Percentiles rank a stretch among this genome's conserved stretches.
These are phyloP conservation scores for Pseudomyrmex gracilis DNA, from an alignment of 1,140 invertebrate genomes.

Conservation along the genomic window DNA sequence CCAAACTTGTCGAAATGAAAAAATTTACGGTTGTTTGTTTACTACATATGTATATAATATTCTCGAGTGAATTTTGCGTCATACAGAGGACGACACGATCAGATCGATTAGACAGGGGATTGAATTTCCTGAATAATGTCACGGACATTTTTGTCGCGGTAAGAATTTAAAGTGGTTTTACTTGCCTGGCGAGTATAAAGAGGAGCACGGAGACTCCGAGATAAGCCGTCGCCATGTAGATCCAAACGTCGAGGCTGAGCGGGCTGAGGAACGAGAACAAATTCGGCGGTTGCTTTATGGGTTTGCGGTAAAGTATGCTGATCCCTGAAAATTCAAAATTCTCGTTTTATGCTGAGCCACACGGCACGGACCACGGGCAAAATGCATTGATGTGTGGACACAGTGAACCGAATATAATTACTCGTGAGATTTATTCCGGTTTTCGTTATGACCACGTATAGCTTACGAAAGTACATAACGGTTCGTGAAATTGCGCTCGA, in stretches of 20 bases:
- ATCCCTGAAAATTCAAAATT: conserved; percentile 87
- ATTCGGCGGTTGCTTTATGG: conserved; percentile 95
- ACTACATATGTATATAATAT: background rate
- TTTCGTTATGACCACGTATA: conserved; percentile 24
- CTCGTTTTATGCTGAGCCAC: conserved; percentile 35
- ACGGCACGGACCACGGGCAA: background rate
- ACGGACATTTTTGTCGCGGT: conserved; percentile 58
- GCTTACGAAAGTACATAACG: conserved; percentile 30
- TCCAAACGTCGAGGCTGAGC: conserved; percentile 97
- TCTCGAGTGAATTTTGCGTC: conserved; percentile 8
- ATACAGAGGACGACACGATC: background rate
- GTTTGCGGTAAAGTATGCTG: conserved; percentile 96
- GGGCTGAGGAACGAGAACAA: conserved; percentile 98
- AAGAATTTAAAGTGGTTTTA: conserved; percentile 68
- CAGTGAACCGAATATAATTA: conserved; percentile 45
- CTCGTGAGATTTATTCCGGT: conserved; percentile 41
- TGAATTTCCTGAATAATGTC: conserved; percentile 38
- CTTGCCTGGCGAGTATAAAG: conserved; percentile 95
- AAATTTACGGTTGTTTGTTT: background rate
- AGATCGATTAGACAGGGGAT: conserved; percentile 31
- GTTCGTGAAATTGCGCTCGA: conserved; percentile 22
- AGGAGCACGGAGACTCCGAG: conserved; percentile 96
- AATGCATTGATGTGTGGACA: conserved; percentile 57
- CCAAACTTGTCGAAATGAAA: background rate
- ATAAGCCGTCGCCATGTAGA: conserved; percentile 97